phyloP scores from a whole-genome alignment of 2,797 vertebrate species.

The Macroramphosus scolopax region DNA sequence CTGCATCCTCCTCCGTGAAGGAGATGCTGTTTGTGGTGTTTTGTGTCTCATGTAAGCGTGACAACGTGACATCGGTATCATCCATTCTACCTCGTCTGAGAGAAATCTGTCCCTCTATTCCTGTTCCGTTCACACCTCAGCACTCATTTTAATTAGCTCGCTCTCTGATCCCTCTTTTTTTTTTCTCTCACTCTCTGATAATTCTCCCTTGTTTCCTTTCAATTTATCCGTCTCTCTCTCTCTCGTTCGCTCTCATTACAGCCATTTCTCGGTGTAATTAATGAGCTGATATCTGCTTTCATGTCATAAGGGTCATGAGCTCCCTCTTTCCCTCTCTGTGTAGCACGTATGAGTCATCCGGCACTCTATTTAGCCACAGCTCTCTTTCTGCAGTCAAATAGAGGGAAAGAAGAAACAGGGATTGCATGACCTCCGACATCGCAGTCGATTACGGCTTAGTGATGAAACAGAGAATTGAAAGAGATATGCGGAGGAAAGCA shows the following conservation, averaged over 20 bases:
- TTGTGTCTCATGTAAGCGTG: neutral
- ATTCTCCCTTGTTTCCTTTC: constrained; percentile 44
- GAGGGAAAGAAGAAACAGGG: constrained; percentile 14
- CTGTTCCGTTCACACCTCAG: constrained; percentile 57
- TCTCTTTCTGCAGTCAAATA: constrained; percentile 20
- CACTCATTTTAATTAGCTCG: constrained; percentile 70
- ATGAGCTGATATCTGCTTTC: constrained; percentile 69
- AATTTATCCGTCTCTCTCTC: constrained; percentile 44
- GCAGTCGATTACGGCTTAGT: constrained; percentile 32
- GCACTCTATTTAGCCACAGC: constrained; percentile 22
- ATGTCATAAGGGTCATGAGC: constrained; percentile 58
- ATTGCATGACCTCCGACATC: constrained; percentile 34
- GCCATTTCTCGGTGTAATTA: constrained; percentile 68
- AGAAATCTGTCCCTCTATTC: constrained; percentile 36
- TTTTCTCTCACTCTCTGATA: constrained; percentile 42
- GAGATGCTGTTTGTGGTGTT: constrained; percentile 1
- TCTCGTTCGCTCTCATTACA: constrained; percentile 61
- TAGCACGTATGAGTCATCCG: constrained; percentile 37
- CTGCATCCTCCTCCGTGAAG: neutral
- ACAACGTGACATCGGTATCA: neutral
- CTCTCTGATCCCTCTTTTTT: constrained; percentile 53
- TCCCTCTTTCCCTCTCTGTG: constrained; percentile 2
- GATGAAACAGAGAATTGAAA: constrained; percentile 34
- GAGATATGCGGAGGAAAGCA: neutral
- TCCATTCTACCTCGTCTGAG: constrained; percentile 29